phyloP scores from a whole-genome alignment of 2,113 vertebrate species.

The Otis tarda region DNA sequence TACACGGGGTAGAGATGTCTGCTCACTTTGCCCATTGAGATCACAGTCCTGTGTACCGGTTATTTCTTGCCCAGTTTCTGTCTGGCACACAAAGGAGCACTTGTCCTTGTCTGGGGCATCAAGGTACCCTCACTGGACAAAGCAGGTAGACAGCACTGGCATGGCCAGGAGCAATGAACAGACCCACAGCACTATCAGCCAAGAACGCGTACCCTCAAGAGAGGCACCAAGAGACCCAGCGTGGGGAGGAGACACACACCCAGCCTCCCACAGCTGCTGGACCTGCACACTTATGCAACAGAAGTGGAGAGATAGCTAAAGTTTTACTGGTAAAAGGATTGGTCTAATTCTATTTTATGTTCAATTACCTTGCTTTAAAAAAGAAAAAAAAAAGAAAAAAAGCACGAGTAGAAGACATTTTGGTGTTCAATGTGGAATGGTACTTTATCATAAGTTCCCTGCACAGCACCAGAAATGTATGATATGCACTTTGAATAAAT shows the following conservation, averaged over 20 bases:
- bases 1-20: background rate
- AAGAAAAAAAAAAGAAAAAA: background rate
- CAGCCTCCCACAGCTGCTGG: background rate
- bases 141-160: background rate
- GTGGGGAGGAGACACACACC: fast-evolving
- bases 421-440: background rate
- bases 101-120: background rate
- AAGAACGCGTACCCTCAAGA: background rate
- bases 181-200: background rate
- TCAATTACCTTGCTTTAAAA: background rate
- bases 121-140: background rate
- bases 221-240: background rate
- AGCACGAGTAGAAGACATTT: background rate
- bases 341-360: background rate
- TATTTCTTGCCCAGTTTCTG: background rate
- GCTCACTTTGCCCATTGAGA: background rate
- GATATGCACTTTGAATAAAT: conserved; percentile 63
- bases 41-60: background rate
- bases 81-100: background rate
- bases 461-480: conserved; percentile 13
- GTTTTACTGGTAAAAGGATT: background rate
- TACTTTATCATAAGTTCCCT: conserved; percentile 36
- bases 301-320: background rate
- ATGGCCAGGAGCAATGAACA: background rate
- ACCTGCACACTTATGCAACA: background rate